Conservation (phyloP, 2,888 invertebrate genomes). For the Cyaniris semiargus region DNA sequence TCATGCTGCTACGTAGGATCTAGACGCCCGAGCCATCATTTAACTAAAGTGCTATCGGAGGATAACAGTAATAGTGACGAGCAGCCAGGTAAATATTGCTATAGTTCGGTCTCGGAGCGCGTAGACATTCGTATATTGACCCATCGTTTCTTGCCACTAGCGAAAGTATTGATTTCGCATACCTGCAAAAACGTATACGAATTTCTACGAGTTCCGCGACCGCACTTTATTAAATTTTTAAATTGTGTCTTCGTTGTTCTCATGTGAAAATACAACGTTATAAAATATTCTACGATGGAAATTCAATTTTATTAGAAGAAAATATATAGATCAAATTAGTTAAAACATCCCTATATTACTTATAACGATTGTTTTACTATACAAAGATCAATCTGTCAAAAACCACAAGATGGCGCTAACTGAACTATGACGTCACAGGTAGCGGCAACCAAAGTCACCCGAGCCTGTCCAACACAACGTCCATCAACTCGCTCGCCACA, state of each 20-base stretch:
- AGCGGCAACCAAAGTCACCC: constrained; percentile 79
- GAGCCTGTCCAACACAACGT: constrained; percentile 85
- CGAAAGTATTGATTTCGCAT: neutral
- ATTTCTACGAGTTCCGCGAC: neutral
- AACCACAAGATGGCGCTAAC: neutral
- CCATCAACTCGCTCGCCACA: constrained; percentile 87
- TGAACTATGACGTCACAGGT: constrained; percentile 50
- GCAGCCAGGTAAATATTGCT: constrained; percentile 54
- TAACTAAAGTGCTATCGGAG: constrained; percentile 83
- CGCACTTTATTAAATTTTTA: no score
- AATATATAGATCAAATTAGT: no score
- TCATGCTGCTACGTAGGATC: constrained; percentile 69
- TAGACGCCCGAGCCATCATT: constrained; percentile 75
- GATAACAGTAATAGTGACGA: constrained; percentile 85
- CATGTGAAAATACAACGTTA: no score
- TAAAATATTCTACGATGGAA: no score
- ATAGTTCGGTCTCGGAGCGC: neutral
- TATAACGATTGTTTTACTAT: neutral
- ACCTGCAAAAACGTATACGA: neutral
- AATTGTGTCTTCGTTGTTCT: no score
- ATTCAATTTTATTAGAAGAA: no score
- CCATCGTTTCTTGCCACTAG: neutral
- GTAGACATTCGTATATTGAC: neutral
- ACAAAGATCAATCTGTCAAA: neutral
- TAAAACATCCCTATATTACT: no score